Evolutionary conservation across 1,140 invertebrate genomes (phyloP).

Genomic region (Drosophila ficusphila): DNA sequence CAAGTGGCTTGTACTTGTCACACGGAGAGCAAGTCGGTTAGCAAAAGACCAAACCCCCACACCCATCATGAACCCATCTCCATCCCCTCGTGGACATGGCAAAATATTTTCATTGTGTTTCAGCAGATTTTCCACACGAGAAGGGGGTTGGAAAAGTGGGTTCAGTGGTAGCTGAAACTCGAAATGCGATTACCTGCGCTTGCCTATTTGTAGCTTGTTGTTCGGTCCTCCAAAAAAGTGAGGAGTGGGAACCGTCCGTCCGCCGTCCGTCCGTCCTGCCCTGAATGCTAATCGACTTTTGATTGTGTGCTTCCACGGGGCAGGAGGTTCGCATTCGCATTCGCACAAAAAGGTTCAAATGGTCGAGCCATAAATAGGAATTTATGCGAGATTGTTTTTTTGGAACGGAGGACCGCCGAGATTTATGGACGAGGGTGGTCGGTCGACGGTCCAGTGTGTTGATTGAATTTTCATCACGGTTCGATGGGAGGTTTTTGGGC

Average conservation of each 20-base stretch:
- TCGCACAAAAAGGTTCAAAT: constrained; percentile 76
- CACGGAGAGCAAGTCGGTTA: constrained; percentile 2
- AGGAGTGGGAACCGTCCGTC: constrained; percentile 27
- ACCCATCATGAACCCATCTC: background rate
- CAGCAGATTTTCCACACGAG: constrained; percentile 75
- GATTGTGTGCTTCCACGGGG: constrained; percentile 53
- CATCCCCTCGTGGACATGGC: constrained; percentile 38
- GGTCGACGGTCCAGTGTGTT: constrained; percentile 28
- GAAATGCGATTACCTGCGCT: constrained; percentile 81
- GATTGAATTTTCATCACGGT: constrained; percentile 66
- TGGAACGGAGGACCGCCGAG: constrained; percentile 30
- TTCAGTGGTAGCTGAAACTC: constrained; percentile 45
- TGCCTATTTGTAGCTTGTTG: constrained; percentile 77
- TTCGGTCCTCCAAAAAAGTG: constrained; percentile 14
- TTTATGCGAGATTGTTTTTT: constrained; percentile 58
- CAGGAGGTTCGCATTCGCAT: too few relatives aligned
- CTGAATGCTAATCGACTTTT: constrained; percentile 80
- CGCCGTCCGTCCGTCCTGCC: constrained; percentile 18
- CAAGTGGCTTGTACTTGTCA: constrained; percentile 82
- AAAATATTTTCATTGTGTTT: constrained; percentile 83
- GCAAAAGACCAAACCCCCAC: background rate
- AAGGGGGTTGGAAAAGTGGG: constrained; percentile 74
- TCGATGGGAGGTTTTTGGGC: background rate
- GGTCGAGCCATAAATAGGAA: constrained; percentile 69
- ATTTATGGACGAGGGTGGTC: constrained; percentile 52